Conservation (phyloP, 2,113 vertebrate genomes). For the Coptodon rendalli region DNA sequence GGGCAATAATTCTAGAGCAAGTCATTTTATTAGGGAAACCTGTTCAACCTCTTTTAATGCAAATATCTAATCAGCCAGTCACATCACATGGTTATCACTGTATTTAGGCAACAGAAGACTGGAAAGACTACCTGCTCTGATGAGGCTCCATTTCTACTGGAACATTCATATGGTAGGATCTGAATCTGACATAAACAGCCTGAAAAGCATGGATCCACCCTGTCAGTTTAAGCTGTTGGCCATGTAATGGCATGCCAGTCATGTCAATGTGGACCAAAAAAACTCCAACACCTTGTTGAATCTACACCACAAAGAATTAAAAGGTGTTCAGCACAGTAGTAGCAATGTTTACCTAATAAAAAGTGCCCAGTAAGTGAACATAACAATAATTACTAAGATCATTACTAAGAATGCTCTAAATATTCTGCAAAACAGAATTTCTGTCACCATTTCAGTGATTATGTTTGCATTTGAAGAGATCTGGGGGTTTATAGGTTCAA, state of each 20-base stretch:
- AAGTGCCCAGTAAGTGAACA: neutral
- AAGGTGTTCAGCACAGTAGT: neutral
- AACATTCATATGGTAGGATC: neutral
- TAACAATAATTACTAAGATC: neutral
- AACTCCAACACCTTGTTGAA: neutral
- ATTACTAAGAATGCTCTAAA: neutral
- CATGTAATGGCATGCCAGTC: neutral
- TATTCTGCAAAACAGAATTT: neutral
- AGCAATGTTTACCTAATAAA: neutral
- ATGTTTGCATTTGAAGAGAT: neutral
- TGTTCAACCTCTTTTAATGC: neutral
- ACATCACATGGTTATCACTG: neutral
- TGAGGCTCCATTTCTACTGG: neutral
- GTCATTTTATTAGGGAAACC: neutral
- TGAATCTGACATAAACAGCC: neutral
- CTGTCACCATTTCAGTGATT: neutral
- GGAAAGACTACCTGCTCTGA: neutral
- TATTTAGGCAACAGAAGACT: neutral
- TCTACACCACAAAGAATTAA: neutral
- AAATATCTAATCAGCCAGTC: neutral
- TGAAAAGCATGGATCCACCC: neutral
- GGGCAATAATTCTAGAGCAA: neutral
- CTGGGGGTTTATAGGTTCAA: neutral
- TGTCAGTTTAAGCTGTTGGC: neutral
- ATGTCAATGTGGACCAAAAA: neutral